Base-by-base conservation (phyloP, 2,888 invertebrate genomes). In the Eilema sororculum region DNA sequence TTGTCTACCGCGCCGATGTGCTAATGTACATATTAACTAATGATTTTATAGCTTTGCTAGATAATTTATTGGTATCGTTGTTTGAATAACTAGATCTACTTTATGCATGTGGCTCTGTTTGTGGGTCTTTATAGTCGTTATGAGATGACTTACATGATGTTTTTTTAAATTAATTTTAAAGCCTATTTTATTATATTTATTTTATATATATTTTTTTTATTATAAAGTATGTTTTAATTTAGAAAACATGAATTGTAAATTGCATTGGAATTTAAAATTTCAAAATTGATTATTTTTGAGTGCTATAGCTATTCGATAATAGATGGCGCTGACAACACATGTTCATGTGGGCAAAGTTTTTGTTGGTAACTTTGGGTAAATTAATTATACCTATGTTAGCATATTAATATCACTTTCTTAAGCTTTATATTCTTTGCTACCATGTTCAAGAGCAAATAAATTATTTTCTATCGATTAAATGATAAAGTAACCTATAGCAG, bases 291-390 rank as follows among this genome's bases (percentile, higher is more conserved):
- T 72, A 67, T 58, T 69, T 12, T 3, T 41, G 20, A 16, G 52
- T 71, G 33, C 58, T 85, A 78, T 69, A 4, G 79, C 92, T 90
- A 91, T 85, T 89, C 85, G 64, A 46, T 77, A 78, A 84, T 20
- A 93, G 93, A 91, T 92, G 93, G 90, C 93, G 88, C 71, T 73
- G 68, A n/a, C 9, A 20, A n/a, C n/a, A 52, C 2, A n/a, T 46
- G 3, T n/a, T 28, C 28, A 28, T 28, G 28, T 28, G 2, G 0
- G 8, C 52, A 9, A 20, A 2, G n/a, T 0, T 52, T 52, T 52
- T 52, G 8, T 20, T n/a, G 20, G 6, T 37, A 10, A 37, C 0
- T 37, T 37, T 37, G 33, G 33, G 10, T 12, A 37, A 10, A 37
- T 37, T 2, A 37, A 12, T 37, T 12, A 37, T 37, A 37, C 33